Evolutionary conservation across 2,888 invertebrate species (phyloP), one percentile per base, ranked within the genome.

Genomic region (Sepioteuthis lessoniana): DNA sequence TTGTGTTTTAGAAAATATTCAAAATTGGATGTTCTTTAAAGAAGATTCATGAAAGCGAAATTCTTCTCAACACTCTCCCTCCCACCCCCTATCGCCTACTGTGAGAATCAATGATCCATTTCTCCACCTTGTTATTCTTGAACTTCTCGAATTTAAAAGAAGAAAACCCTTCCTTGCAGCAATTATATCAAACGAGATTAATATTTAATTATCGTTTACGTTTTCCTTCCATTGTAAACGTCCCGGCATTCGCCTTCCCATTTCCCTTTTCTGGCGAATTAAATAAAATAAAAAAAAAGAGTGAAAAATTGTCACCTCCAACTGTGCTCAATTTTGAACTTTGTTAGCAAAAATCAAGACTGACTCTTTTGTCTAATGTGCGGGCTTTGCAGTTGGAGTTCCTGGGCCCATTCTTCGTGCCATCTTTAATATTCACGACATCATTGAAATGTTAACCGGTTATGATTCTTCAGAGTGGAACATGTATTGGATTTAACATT

Each of bases 301-400:
- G 55, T 21, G 55, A 25, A 25, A 76, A 76, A 76, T 76, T 76
- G 76, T 76, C 76, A 76, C 76, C 76, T 76, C 76, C 76, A 76
- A 76, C 76, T 76, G 76, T 8, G 76, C 16, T 76, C 10, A 7
- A 76, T n/a, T 76, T 76, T 76, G 76, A 76, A 76, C 76, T 76
- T 35, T 76, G 76, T 76, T n/a, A n/a, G 76, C 76, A 76, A 76
- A 76, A 76, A 76, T 76, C 76, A 76, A 76, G 76, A n/a, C 76
- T 76, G n/a, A 10, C 13, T 76, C n/a, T 76, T 76, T 76, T 76
- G 76, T 76, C 31, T 76, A n/a, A 35, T 19, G 76, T 76, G 76
- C n/a, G 76, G n/a, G 76, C 76, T n/a, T 35, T 76, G 16, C n/a
- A 35, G n/a, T 76, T 76, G 76, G 16, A n/a, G n/a, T 3, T n/a